Evolutionary conservation across 2,888 invertebrate genomes (phyloP).

Genomic region (Pheosia gnoma): DNA sequence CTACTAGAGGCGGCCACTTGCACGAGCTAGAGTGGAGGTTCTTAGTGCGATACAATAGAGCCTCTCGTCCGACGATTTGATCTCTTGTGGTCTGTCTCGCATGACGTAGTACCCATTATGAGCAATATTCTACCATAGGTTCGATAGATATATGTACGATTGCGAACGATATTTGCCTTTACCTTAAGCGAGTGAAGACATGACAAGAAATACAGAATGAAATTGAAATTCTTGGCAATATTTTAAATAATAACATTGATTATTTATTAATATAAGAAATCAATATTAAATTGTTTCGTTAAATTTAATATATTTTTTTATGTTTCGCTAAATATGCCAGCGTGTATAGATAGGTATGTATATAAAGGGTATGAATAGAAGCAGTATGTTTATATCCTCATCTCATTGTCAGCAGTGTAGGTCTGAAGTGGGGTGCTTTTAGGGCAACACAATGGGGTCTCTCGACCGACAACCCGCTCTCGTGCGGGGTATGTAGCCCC

Average conservation of each 20-base stretch:
- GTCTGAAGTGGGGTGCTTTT: conserved; percentile 3
- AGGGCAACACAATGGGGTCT: conserved; percentile 1
- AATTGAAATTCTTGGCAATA: too few relatives aligned
- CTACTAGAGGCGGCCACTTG: conserved; percentile 26
- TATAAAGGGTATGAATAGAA: background rate
- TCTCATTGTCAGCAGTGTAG: background rate
- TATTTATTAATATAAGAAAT: too few relatives aligned
- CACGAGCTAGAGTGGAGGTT: conserved; percentile 19
- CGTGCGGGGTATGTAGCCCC: background rate
- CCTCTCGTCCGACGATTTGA: conserved; percentile 23
- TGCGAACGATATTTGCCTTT: too few relatives aligned
- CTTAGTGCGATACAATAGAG: conserved; percentile 30
- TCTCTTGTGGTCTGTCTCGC: background rate
- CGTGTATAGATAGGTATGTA: background rate
- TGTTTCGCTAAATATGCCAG: too few relatives aligned
- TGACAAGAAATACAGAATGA: too few relatives aligned
- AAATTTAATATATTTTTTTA: too few relatives aligned
- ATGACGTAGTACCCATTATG: background rate
- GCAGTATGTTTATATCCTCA: background rate
- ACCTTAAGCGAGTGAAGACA: too few relatives aligned
- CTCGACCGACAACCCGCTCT: background rate
- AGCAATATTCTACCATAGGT: background rate
- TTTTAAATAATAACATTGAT: too few relatives aligned
- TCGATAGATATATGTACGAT: background rate
- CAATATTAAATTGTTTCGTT: too few relatives aligned